phyloP scores from a whole-genome alignment of 2,888 invertebrate species.

The Crioceris asparagi region DNA sequence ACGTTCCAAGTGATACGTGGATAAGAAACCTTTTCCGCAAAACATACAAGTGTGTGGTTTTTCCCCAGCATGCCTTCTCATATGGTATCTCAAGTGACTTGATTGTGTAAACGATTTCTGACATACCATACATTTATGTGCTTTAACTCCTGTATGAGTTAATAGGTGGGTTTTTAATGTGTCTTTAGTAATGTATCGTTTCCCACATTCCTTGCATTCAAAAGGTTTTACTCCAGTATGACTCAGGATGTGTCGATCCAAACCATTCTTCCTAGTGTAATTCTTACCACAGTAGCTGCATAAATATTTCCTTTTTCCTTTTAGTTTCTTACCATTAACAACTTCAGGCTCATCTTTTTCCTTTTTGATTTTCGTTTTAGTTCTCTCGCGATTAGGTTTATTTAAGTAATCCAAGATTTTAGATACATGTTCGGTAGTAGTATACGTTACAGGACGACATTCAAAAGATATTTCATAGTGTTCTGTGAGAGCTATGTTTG shows the following conservation, averaged over 20 bases:
- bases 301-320: slow-evolving; percentile 16
- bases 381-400: slow-evolving; percentile 10
- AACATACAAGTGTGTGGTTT: slow-evolving; percentile 15
- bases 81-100: slow-evolving; percentile 18
- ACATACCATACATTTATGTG: slow-evolving; percentile 16
- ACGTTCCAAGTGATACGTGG: slow-evolving; percentile 17
- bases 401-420: slow-evolving; percentile 14
- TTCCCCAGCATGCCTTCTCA: slow-evolving; percentile 17
- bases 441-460: slow-evolving; percentile 11
- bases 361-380: slow-evolving; percentile 6
- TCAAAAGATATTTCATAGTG: slow-evolving; percentile 13
- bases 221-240: slow-evolving; percentile 19
- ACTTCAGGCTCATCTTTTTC: slow-evolving; percentile 11
- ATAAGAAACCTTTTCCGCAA: slow-evolving; percentile 17
- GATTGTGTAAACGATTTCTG: slow-evolving; percentile 18
- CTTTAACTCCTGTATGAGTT: slow-evolving; percentile 17
- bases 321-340: slow-evolving; percentile 15
- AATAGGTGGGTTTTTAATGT: slow-evolving; percentile 18
- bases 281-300: slow-evolving; percentile 19
- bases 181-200: slow-evolving; percentile 17
- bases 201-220: slow-evolving; percentile 19
- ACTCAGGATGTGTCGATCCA: slow-evolving; percentile 18
- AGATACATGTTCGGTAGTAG: slow-evolving; percentile 3
- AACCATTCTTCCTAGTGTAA: slow-evolving; percentile 18
- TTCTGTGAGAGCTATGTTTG: slow-evolving; percentile 7